Base-by-base conservation (phyloP, 2,888 invertebrate genomes). In the Eilema griseolum region DNA sequence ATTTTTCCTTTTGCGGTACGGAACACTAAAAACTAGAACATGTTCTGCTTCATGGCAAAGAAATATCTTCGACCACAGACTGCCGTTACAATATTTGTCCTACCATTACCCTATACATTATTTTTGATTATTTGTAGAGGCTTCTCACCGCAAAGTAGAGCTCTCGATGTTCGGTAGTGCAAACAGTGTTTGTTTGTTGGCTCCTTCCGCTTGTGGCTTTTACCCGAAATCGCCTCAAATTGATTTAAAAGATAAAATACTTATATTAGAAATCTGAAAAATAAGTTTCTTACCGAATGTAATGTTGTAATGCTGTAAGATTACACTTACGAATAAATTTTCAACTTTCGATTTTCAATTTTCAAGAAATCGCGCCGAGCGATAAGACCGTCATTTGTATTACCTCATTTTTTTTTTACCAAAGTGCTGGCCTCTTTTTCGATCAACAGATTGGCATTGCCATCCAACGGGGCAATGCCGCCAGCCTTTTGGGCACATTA, bases 101-200 rank as follows among this genome's bases (percentile, higher is more conserved):
- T 37, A 37, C 31, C 59, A 66, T 66, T 66, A 66, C 16, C 57
- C 66, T 37, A 37, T 23, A 61, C 23, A 52, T 52, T 64, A 10
- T 56, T 28, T n/a, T 64, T 7, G 12, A 66, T 23, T 59, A 11
- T 59, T 66, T 59, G 66, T 66, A 24, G 66, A 66, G 57, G 37
- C 66, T 66, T 24, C 57, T 37, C 33, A 37, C 61, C 52, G 52
- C 64, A 64, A 64, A 28, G 64, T 41, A 63, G 52, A 52, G 52
- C 52, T 52, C 46, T 24, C 23, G 26, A 37, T 63, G 12, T 16
- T 63, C 24, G 41, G 62, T 16, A 20, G 14, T 26, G 41, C 24
- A 41, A 63, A 41, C 23, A 63, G 41, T 26, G 24, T 41, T 63
- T 52, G 52, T 52, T 52, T 52, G 52, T 52, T 52, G 20, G 2